phyloP scores from a whole-genome alignment of 2,888 invertebrate genomes.

The Lamellibrachia columna region DNA sequence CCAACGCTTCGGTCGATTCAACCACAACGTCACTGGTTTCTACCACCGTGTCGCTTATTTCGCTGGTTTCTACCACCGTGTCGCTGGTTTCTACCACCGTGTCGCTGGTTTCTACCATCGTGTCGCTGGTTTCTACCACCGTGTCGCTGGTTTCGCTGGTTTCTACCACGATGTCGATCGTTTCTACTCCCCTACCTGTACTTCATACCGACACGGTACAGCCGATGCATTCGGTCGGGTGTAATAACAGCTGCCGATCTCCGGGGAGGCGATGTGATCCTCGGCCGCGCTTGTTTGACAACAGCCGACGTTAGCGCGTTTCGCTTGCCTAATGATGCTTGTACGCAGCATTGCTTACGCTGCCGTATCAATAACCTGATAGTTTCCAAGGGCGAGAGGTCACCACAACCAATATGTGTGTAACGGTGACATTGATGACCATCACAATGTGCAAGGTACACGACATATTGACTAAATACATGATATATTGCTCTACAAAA shows the following conservation, averaged over 20 bases:
- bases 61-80: background rate
- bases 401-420: background rate
- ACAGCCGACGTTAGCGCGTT: background rate
- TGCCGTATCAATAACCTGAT: constrained; percentile 1
- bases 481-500: background rate
- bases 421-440: background rate
- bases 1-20: background rate
- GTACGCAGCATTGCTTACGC: background rate
- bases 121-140: background rate
- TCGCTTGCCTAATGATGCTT: background rate
- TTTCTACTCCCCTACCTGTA: background rate
- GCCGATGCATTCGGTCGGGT: background rate
- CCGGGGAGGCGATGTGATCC: background rate
- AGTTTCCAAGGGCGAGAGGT: background rate
- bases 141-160: background rate
- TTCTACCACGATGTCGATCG: background rate
- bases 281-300: background rate
- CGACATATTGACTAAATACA: background rate
- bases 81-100: background rate
- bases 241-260: background rate
- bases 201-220: background rate
- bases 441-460: background rate
- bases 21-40: background rate
- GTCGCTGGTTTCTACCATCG: background rate
- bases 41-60: background rate